Base-by-base conservation (phyloP, 2,888 invertebrate genomes). In the Limnephilus marmoratus region DNA sequence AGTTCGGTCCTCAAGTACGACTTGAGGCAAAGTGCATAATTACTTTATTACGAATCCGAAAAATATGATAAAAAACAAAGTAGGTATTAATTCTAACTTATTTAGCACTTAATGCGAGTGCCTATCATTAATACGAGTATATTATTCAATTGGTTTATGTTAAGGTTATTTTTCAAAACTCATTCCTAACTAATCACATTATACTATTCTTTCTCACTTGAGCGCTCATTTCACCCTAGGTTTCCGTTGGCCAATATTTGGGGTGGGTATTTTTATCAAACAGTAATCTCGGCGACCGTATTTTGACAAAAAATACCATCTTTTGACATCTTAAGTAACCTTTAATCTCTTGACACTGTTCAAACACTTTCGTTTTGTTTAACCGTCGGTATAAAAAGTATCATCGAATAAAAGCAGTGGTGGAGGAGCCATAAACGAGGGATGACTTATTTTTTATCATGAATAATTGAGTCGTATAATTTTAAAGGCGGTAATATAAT, bases 341-440 rank as follows among this genome's bases (percentile, higher is more conserved):
- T 91, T 91, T 91, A 87, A 86, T 91, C 91, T 91, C 31, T 81
- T 87, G 91, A 86, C 91, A 81, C 91, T 81, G 68, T 87, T 91
- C 81, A 90, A 91, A 87, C 87, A 87, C 86, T 91, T 87, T 41
- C 37, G 87, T 34, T 91, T 91, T 86, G 90, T 90, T 85, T 90
- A 85, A 31, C 68, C 85, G 29, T 37, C 85, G 41, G 85, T 29
- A 90, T 85, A 85, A 90, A 85, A 53, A 90, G 34, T 85, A 85
- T 68, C 85, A 12, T 29, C 29, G 29, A 31, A 85, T n/a, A 80
- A 85, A 24, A 29, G 81, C 81, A 68, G 85, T 68, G 85, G 9
- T 37, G 68, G 15, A n/a, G 37, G 29, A 90, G 29, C 34, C 9
- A 37, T 18, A 9, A 24, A 83, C 0, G 45, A 15, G 3, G 18